Percentiles rank a stretch among this genome's conserved stretches.
phyloP scores from a whole-genome alignment of 2,888 invertebrate species.

The Lamellibrachia columna region DNA sequence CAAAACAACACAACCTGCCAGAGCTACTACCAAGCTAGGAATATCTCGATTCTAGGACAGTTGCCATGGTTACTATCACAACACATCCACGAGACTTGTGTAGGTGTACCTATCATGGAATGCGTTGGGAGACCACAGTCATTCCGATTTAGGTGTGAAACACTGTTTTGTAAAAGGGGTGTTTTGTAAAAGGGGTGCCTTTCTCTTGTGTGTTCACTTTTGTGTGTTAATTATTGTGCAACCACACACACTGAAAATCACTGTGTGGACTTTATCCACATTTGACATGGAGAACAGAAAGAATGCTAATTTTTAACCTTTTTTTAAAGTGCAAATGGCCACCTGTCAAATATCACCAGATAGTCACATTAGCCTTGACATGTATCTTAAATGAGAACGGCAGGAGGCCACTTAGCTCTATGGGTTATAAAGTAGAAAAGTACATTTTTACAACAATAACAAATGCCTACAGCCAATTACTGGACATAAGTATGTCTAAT shows the following conservation, averaged over 20 bases:
- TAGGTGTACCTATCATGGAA: neutral
- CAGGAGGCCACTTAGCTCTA: neutral
- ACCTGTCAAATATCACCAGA: conserved; percentile 5
- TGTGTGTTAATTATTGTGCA: neutral
- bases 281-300: neutral
- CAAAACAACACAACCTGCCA: neutral
- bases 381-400: neutral
- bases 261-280: neutral
- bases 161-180: neutral
- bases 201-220: neutral
- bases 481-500: neutral
- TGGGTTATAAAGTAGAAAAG: neutral
- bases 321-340: neutral
- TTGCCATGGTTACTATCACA: conserved; percentile 12
- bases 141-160: neutral
- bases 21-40: neutral
- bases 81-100: neutral
- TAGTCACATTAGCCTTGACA: neutral
- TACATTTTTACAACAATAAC: neutral
- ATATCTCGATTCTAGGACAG: neutral
- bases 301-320: neutral
- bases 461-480: neutral
- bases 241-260: neutral
- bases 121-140: neutral
- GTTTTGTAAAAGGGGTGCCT: neutral